Percentiles rank a stretch among this genome's conserved stretches.
Conservation (phyloP, 2,888 invertebrate genomes). For the Keiferia lycopersicella region DNA sequence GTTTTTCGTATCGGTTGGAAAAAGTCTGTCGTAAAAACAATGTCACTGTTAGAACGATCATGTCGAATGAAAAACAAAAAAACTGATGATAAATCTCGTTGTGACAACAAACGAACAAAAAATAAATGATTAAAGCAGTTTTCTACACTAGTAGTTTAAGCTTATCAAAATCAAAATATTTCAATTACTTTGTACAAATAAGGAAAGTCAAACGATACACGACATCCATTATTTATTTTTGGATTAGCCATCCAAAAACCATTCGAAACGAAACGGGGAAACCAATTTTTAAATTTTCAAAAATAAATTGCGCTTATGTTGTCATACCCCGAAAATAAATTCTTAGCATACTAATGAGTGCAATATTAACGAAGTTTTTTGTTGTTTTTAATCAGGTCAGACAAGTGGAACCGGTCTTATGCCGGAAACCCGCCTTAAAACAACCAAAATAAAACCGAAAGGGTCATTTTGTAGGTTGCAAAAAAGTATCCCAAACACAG, state of each 20-base stretch:
- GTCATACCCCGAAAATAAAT: constrained; percentile 8
- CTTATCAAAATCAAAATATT: not conserved
- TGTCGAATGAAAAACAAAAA: no score
- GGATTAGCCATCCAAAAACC: not conserved
- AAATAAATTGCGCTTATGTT: not conserved
- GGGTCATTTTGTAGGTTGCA: not conserved
- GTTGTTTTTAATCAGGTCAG: constrained; percentile 9
- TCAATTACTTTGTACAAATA: not conserved
- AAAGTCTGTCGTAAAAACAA: no score
- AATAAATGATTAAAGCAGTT: no score
- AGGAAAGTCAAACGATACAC: constrained; percentile 14
- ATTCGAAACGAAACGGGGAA: not conserved
- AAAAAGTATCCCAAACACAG: not conserved
- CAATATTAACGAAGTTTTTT: not conserved
- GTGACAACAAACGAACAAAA: no score
- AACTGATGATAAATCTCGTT: no score
- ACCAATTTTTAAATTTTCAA: not conserved
- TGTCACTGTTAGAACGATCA: no score
- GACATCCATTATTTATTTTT: not conserved
- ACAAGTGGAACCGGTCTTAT: not conserved
- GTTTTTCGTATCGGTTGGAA: no score
- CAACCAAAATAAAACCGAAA: not conserved
- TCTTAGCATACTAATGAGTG: constrained; percentile 4
- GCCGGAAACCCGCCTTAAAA: not conserved
- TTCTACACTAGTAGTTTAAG: not conserved